phyloP scores from a whole-genome alignment of 2,888 invertebrate genomes.

The Dasypogon diadema region DNA sequence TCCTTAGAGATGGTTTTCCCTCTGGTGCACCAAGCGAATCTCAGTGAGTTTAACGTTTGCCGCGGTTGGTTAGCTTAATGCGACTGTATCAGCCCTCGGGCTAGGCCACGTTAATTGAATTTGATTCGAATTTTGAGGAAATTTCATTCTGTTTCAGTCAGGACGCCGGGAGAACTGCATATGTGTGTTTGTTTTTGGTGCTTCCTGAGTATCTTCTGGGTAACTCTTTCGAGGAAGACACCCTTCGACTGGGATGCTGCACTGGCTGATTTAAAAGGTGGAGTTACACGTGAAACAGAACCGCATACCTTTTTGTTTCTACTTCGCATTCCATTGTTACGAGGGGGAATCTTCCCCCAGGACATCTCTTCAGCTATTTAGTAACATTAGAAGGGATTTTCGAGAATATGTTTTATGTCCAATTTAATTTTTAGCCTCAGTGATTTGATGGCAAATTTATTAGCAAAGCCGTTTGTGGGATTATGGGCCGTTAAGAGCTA shows the following conservation, averaged over 20 bases:
- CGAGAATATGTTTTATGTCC: slow-evolving; percentile 51
- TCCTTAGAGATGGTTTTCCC: slow-evolving; percentile 11
- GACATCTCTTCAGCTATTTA: slow-evolving; percentile 44
- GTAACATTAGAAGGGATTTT: slow-evolving; percentile 7
- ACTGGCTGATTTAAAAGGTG: neutral
- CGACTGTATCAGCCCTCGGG: slow-evolving; percentile 57
- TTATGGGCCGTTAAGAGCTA: slow-evolving; percentile 34
- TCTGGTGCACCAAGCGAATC: slow-evolving; percentile 25
- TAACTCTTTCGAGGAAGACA: neutral
- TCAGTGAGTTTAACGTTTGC: slow-evolving; percentile 58
- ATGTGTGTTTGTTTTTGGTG: neutral
- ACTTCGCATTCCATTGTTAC: slow-evolving; percentile 41
- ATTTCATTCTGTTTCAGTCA: slow-evolving; percentile 3
- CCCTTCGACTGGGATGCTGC: neutral
- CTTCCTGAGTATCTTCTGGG: neutral
- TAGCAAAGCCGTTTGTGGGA: slow-evolving; percentile 46
- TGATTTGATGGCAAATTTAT: slow-evolving; percentile 52
- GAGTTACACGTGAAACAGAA: slow-evolving; percentile 24
- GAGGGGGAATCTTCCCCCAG: slow-evolving; percentile 42
- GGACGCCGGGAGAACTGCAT: neutral
- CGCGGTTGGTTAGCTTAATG: slow-evolving; percentile 56
- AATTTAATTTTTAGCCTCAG: slow-evolving; percentile 53
- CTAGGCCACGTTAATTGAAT: slow-evolving; percentile 57
- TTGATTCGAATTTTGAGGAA: slow-evolving; percentile 43
- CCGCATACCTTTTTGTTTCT: slow-evolving; percentile 46